Evolutionary conservation across 2,797 vertebrate genomes (phyloP), one percentile per base, ranked within the genome.

Genomic region (Rhadinocentrus ornatus): DNA sequence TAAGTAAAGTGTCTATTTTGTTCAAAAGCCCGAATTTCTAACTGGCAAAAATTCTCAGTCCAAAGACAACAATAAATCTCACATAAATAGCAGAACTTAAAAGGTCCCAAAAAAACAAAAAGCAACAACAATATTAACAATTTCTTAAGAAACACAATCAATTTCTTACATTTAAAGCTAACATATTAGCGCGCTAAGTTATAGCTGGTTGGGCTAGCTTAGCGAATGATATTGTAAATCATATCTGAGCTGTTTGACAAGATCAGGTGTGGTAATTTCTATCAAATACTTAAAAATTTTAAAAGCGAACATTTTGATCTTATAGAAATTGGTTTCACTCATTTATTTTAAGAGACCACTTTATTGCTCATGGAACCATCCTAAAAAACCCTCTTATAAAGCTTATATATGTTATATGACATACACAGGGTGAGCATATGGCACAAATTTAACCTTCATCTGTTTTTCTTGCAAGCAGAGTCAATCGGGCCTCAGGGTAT

Each of bases 311-410:
- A 57, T 52, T 18, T 61, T 62, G 55, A 69, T 6, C 29, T 48
- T 22, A 22, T 41, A 26, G 39, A 62, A 57, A 48, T 48, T 55
- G 22, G 55, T 83, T 81, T 69, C 20, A 15, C 37, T 52, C 10
- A n/a, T 54, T 67, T 54, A 20, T 71, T 73, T 73, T 27, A 24
- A 62, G 27, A 12, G 75, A 72, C 74, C 70, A 52, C 68, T 77
- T 24, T 85, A 66, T 86, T 89, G 62, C 83, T 44, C 15, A 86
- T 91, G 83, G 79, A 89, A 10, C 41, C 2, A 1, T 59, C 20
- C 24, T 12, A n/a, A 72, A 73, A 58, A 66, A 71, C 11, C 66
- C 22, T 62, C 22, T 73, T 8, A 48, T 26, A 56, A n/a, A n/a
- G n/a, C n/a, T 66, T 62, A 84, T 65, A n/a, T n/a, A n/a, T 57